A percentile compares a stretch with the other conserved stretches of the same genome.
phyloP scores from a whole-genome alignment of 2,888 invertebrate genomes.

The Neuroscelio doddi region DNA sequence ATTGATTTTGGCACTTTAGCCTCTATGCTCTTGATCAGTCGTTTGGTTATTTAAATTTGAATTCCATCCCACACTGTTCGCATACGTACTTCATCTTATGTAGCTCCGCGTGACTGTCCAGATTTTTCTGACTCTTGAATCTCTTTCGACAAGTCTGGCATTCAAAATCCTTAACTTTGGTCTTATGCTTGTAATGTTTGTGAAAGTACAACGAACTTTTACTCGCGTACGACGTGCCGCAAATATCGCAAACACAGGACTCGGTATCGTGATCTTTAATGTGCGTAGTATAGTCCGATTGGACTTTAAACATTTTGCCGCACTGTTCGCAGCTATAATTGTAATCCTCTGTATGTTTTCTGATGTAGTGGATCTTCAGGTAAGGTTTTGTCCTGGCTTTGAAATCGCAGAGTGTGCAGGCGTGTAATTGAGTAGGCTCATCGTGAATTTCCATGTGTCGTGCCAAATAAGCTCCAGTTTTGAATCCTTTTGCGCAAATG shows the following conservation, averaged over 20 bases:
- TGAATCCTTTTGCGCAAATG: conserved; percentile 62
- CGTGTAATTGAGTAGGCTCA: conserved; percentile 55
- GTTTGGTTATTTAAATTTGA: conserved; percentile 61
- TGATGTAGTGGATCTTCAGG: conserved; percentile 63
- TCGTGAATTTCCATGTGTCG: conserved; percentile 65
- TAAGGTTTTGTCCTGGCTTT: conserved; percentile 63
- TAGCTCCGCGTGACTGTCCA: conserved; percentile 58
- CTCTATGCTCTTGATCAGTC: too few species aligned
- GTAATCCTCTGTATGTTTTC: conserved; percentile 64
- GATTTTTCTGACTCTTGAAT: conserved; percentile 64
- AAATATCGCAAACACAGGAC: conserved; percentile 65
- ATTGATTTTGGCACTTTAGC: too few species aligned
- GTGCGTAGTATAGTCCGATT: conserved; percentile 74
- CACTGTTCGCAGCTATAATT: conserved; percentile 75
- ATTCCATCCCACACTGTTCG: conserved; percentile 67
- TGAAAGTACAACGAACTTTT: conserved; percentile 66
- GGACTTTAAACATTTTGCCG: conserved; percentile 74
- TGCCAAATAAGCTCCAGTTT: conserved; percentile 58
- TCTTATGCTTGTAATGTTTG: conserved; percentile 65
- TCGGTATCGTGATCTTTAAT: conserved; percentile 69
- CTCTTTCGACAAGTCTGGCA: conserved; percentile 61
- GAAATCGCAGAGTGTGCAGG: conserved; percentile 61
- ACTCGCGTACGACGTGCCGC: conserved; percentile 62
- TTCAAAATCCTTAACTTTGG: conserved; percentile 61
- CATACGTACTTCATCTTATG: conserved; percentile 66